These are phyloP conservation scores for Pollenia angustigena DNA, from an alignment of 2,888 invertebrate species.

Conservation along the genomic window DNA sequence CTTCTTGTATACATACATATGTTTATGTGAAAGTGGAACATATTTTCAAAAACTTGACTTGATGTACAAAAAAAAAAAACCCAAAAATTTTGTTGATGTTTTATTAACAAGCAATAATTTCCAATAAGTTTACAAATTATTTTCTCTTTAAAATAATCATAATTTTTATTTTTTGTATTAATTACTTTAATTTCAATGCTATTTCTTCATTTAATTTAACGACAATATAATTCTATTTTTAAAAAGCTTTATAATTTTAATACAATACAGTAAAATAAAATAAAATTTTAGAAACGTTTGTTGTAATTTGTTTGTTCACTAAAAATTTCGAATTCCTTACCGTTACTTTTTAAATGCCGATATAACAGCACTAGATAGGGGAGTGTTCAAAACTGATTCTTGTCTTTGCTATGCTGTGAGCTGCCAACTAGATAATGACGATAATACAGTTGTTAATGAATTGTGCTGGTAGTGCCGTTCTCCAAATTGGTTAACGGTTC, in stretches of 20 bases:
- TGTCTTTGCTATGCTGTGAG: no score
- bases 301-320: no score
- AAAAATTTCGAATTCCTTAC: no score
- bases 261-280: conserved; percentile 24
- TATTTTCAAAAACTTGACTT: conserved; percentile 15
- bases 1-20: conserved; percentile 12
- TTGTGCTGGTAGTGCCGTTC: no score
- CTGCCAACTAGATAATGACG: no score
- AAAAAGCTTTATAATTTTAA: conserved; percentile 71
- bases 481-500: no score
- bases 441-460: no score
- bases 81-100: neutral
- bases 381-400: no score
- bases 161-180: neutral
- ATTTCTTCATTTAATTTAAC: conserved; percentile 31
- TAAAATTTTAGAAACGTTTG: no score
- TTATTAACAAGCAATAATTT: conserved; percentile 30
- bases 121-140: conserved; percentile 25
- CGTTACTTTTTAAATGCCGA: no score
- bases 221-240: conserved; percentile 6
- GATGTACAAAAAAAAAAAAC: conserved; percentile 35
- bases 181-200: conserved; percentile 13
- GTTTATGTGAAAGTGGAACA: neutral
- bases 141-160: conserved; percentile 10
- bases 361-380: no score